These are phyloP conservation scores for Smittia sp. DNA, from an alignment of 2,888 invertebrate genomes.

Conservation along the genomic window DNA sequence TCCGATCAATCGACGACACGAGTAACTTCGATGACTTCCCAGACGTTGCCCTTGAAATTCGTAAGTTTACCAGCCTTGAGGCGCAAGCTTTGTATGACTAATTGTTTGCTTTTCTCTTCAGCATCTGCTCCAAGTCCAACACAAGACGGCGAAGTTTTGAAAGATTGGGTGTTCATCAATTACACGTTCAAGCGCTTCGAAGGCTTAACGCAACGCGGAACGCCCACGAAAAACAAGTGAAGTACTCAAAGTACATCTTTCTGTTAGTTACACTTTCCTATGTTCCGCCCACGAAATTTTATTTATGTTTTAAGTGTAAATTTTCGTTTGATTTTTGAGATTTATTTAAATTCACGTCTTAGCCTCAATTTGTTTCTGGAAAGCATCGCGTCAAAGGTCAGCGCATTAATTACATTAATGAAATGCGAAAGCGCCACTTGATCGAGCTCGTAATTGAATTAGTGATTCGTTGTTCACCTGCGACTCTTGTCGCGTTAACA, in stretches of 20 bases:
- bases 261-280: not conserved
- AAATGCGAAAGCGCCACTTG: no score
- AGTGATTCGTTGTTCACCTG: no score
- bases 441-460: no score
- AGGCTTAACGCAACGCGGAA: slow-evolving; percentile 88
- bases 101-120: slow-evolving; percentile 51
- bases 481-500: no score
- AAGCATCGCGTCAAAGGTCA: no score
- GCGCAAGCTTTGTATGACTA: slow-evolving; percentile 2
- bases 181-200: slow-evolving; percentile 99
- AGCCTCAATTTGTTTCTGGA: not conserved
- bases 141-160: slow-evolving; percentile 89
- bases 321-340: not conserved
- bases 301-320: slow-evolving; percentile 18
- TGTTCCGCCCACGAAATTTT: slow-evolving; percentile 24
- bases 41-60: slow-evolving; percentile 96
- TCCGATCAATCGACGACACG: slow-evolving; percentile 98
- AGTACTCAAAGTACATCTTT: slow-evolving; percentile 23
- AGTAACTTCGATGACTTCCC: slow-evolving; percentile 99
- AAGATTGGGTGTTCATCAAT: slow-evolving; percentile 99
- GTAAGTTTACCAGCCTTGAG: slow-evolving; percentile 64
- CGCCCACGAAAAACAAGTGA: slow-evolving; percentile 71
- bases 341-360: not conserved
- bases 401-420: no score
- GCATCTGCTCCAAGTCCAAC: slow-evolving; percentile 68